Conservation (phyloP, 2,888 invertebrate genomes). For the Fragum whitleyi region DNA sequence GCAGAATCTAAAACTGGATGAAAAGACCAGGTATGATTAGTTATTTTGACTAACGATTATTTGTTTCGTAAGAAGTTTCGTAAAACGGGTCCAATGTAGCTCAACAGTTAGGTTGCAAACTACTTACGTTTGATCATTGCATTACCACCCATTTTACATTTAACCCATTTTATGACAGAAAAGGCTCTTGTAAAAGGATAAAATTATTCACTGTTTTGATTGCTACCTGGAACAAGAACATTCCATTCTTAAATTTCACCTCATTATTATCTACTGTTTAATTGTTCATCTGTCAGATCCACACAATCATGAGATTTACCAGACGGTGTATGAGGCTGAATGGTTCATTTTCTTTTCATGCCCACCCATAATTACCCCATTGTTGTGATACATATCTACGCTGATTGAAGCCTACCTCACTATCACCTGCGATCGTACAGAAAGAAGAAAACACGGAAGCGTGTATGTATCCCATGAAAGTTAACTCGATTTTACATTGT, state of each 20-base stretch:
- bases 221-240: neutral
- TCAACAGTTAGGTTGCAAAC: neutral
- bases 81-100: too few relatives aligned
- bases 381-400: conserved; percentile 19
- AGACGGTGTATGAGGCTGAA: conserved; percentile 1
- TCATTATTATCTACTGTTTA: neutral
- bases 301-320: neutral
- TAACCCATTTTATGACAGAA: too few relatives aligned
- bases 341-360: conserved; percentile 27
- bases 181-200: too few relatives aligned
- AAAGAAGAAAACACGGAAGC: neutral
- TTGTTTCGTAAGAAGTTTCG: too few relatives aligned
- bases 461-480: too few relatives aligned
- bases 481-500: too few relatives aligned
- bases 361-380: conserved; percentile 29
- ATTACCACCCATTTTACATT: too few relatives aligned
- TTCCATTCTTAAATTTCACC: neutral
- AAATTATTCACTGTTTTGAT: too few relatives aligned
- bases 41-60: too few relatives aligned
- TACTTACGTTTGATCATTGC: too few relatives aligned
- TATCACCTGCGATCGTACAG: neutral
- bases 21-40: too few relatives aligned
- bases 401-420: conserved; percentile 20
- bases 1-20: too few relatives aligned
- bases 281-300: conserved; percentile 21